Evolutionary conservation across 2,797 vertebrate genomes (phyloP), one percentile per base, ranked within the genome.

Genomic region (Xiphophorus birchmanni): DNA sequence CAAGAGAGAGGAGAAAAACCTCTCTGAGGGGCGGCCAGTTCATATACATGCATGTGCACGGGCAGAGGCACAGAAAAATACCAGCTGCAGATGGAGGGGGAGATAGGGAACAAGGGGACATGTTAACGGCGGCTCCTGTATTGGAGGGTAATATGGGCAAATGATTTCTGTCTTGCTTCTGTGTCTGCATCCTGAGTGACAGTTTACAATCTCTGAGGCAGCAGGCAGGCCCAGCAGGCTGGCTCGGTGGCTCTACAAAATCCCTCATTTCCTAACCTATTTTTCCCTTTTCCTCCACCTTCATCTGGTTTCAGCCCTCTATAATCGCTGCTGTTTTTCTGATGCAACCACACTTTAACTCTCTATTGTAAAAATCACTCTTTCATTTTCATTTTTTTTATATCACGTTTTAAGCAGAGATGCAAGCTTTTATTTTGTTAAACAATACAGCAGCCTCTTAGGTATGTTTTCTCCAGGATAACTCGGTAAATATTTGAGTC

Each of bases 121-220:
- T 50, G 44, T 83, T 82, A 87, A 78, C 60, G 82, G 86, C 86
- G 84, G 86, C 82, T 92, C 84, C 90, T 79, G 82, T 58, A 79
- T 87, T 78, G 15, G 85, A 89, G 82, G 84, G 87, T 90, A 92
- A 92, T 92, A 81, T 84, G 90, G 84, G 90, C 87, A 92, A 93
- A 93, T 90, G 86, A 92, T 91, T 90, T 91, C 91, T 90, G 93
- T 91, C 91, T 80, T 88, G 91, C 90, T 86, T 92, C 90, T 92
- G 93, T 79, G 92, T 91, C 91, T 92, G 92, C 91, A 93, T 93
- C 93, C 92, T 93, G 92, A 93, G 90, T 94, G 93, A 95, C 93
- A 94, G 92, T 92, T 94, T 95, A 92, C 89, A 93, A 94, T 93
- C 91, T 92, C 82, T 82, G 87, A 91, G 92, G 89, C 91, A 93